These are phyloP conservation scores for Lasioglossum zephyrum DNA, from an alignment of 2,888 invertebrate genomes.

Conservation along the genomic window DNA sequence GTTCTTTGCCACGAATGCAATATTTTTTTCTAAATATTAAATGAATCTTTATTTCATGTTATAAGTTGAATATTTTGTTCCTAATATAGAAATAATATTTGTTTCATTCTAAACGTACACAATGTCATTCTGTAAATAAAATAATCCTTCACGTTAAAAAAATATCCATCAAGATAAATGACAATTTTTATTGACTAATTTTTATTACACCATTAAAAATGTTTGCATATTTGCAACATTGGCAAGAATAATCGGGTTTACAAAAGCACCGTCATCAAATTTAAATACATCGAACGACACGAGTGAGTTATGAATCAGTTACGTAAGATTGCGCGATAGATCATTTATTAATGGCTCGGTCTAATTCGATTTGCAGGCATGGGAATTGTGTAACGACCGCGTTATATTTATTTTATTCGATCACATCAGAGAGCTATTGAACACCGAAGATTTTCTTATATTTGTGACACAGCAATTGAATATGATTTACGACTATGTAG, in stretches of 20 bases:
- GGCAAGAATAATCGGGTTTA: background rate
- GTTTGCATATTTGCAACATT: background rate
- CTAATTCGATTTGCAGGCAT: conserved; percentile 26
- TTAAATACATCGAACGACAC: background rate
- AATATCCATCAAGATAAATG: background rate
- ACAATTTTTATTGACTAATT: background rate
- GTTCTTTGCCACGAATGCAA: too few species aligned
- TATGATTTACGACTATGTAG: background rate
- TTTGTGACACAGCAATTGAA: background rate
- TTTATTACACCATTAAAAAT: background rate
- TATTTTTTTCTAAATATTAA: too few species aligned
- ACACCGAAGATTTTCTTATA: background rate
- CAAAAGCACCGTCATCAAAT: background rate
- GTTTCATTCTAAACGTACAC: too few species aligned
- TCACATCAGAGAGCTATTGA: background rate
- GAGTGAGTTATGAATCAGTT: conserved; percentile 27
- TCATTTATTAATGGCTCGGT: conserved; percentile 41
- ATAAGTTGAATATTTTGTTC: too few species aligned
- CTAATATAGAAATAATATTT: too few species aligned
- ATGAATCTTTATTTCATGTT: too few species aligned
- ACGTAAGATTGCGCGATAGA: conserved; percentile 27
- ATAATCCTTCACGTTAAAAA: background rate
- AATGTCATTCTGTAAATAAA: too few species aligned
- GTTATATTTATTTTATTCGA: conserved; percentile 15
- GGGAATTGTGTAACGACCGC: conserved; percentile 18